These are phyloP conservation scores for Zaprionus gabonicus DNA, from an alignment of 1,140 invertebrate genomes.

Conservation along the genomic window DNA sequence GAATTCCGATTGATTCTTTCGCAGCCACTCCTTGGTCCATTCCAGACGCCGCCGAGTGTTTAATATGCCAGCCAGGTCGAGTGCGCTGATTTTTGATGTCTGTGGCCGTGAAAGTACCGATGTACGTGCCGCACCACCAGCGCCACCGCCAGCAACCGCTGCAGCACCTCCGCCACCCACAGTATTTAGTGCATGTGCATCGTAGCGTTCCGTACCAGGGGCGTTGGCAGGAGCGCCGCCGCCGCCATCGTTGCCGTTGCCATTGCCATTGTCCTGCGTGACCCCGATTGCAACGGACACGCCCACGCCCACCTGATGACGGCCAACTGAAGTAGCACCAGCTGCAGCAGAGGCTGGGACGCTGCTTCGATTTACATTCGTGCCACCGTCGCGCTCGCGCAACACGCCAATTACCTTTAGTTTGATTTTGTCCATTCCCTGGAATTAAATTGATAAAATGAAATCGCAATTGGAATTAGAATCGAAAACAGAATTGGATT, in stretches of 20 bases:
- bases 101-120: conserved; percentile 66
- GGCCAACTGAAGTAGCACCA: conserved; percentile 27
- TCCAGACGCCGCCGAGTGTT: conserved; percentile 74
- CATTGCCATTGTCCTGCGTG: conserved; percentile 72
- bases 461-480: neutral
- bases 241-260: conserved; percentile 37
- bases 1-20: conserved; percentile 79
- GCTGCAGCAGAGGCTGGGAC: conserved; percentile 27
- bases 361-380: conserved; percentile 66
- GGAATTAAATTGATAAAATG: conserved; percentile 40
- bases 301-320: conserved; percentile 73
- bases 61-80: conserved; percentile 76
- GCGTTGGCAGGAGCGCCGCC: conserved; percentile 48
- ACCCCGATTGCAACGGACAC: conserved; percentile 66
- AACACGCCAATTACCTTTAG: conserved; percentile 80
- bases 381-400: conserved; percentile 74
- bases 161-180: conserved; percentile 3
- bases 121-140: conserved; percentile 65
- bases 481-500: conserved; percentile 7
- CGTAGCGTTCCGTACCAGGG: conserved; percentile 52
- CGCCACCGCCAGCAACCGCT: conserved; percentile 22
- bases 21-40: conserved; percentile 83
- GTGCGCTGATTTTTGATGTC: conserved; percentile 75
- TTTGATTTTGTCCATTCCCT: conserved; percentile 82
- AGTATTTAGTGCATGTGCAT: conserved; percentile 37